Base-by-base conservation (phyloP, 2,113 vertebrate species). In the Steatornis caripensis region DNA sequence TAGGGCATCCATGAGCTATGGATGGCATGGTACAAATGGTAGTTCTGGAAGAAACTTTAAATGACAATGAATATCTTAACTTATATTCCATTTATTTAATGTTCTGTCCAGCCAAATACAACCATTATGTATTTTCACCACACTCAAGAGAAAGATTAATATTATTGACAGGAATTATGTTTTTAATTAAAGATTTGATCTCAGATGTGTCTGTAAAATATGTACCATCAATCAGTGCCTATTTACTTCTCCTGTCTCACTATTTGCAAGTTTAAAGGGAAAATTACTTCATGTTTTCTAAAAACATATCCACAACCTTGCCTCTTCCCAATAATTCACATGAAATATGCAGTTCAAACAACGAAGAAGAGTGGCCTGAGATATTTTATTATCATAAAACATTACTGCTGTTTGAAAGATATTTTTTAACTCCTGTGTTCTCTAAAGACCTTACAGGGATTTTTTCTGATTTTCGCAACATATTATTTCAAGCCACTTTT, bases 401-500 rank as follows among this genome's bases (percentile, higher is more conserved):
- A 5, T 70, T 94, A 29, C 27, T 87, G 71, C 64, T 79, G 22
- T 87, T 93, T 72, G 24, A 89, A 89, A 78, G 34, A 64, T 76
- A 65, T 75, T 95, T 81, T 95, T 76, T 57, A 89, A 72, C 15
- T 88, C 19, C 39, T 74, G n/a, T 46, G 19, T 37, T 75, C 32
- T 81, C 23, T 51, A 51, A 79, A 94, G 55, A 81, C 60, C 46
- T 94, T 53, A 64, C 22, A 49, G 41, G 55, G 3, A 22, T 68
- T 87, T 89, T 57, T 57, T 84, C 68, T 21, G 23, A 83, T 60
- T 83, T 95, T 94, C 84, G 80, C 61, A 96, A 68, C 6, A 6
- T 41, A 87, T 93, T 86, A 93, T 79, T 96, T 96, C 75, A 86
- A 94, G 75, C 74, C 57, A 72, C 57, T 48, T 81, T 82, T 74